Evolutionary conservation across 2,888 invertebrate genomes (phyloP).

Genomic region (Palloptera scutellata): DNA sequence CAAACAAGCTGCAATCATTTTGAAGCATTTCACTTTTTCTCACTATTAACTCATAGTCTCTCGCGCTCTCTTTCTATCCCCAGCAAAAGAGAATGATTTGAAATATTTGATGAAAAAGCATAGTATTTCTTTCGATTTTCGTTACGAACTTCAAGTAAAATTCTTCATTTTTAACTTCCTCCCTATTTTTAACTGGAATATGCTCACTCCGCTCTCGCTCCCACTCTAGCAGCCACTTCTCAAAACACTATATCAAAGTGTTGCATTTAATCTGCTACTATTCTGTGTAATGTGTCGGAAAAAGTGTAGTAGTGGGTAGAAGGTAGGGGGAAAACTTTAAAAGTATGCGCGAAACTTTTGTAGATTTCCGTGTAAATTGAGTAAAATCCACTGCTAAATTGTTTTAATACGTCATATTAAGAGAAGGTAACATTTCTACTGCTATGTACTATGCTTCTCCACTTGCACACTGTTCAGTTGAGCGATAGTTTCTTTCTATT

Average conservation of each 20-base stretch:
- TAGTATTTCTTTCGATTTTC: background rate
- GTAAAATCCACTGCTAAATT: slow-evolving; percentile 17
- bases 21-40: slow-evolving; percentile 8
- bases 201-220: background rate
- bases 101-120: too few species aligned
- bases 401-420: slow-evolving; percentile 21
- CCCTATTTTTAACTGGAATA: too few species aligned
- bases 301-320: too few species aligned
- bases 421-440: background rate
- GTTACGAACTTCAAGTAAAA: background rate
- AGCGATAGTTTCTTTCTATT: background rate
- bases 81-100: too few species aligned
- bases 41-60: too few species aligned
- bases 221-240: background rate
- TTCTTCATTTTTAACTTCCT: background rate
- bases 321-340: too few species aligned
- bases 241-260: too few species aligned
- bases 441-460: background rate
- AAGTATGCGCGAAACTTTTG: background rate
- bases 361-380: slow-evolving; percentile 12
- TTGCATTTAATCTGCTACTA: too few species aligned
- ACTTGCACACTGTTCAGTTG: slow-evolving; percentile 3
- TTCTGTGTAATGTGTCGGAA: too few species aligned
- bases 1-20: slow-evolving; percentile 30
- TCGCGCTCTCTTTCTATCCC: too few species aligned